Evolutionary conservation across 2,888 invertebrate genomes (phyloP), one percentile per base, ranked within the genome.

Genomic region (Ennomos fuscantarius): DNA sequence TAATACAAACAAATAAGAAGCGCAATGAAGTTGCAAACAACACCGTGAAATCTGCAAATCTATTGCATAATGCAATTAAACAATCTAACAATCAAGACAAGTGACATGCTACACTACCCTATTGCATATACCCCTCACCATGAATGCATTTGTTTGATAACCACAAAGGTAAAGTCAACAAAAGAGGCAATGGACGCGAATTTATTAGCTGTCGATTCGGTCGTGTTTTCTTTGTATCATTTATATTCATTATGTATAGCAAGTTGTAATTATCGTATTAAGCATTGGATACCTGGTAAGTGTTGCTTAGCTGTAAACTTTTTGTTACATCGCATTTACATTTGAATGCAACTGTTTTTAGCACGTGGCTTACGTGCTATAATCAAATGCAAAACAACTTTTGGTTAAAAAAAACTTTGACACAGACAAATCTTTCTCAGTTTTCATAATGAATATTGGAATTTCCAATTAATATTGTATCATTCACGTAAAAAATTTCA

Each of bases 191-290:
- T 64, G 62, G 50, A 48, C 50, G 3, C 5, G 12, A 11, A 39
- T 1, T 15, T 40, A 8, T 13, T 42, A 37, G n/a, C 8, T 33
- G 10, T 51, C 53, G 41, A 59, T 57, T 41, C 1, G 13, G 36
- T 56, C 62, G 56, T 49, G 13, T 37, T 52, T 15, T 53, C 51
- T 63, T 66, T 64, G 59, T 72, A 74, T 76, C 73, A 80, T 81
- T 79, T 72, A 75, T 79, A 81, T 80, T 78, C 79, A 79, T 79
- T 75, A 77, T 75, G 73, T 71, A 72, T 66, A 54, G 70, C 71
- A 74, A 73, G 69, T 69, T 66, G 73, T 77, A 79, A 80, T 81
- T 81, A 81, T 78, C 79, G 73, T 77, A 79, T 79, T 79, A 79
- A 69, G 72, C 72, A 55, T 56, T 54, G 57, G 72, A n/a, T 71